A percentile compares a stretch with the other conserved stretches of the same genome.
These are phyloP conservation scores for Zonotrichia leucophrys DNA, from an alignment of 2,113 vertebrate species.

Conservation along the genomic window DNA sequence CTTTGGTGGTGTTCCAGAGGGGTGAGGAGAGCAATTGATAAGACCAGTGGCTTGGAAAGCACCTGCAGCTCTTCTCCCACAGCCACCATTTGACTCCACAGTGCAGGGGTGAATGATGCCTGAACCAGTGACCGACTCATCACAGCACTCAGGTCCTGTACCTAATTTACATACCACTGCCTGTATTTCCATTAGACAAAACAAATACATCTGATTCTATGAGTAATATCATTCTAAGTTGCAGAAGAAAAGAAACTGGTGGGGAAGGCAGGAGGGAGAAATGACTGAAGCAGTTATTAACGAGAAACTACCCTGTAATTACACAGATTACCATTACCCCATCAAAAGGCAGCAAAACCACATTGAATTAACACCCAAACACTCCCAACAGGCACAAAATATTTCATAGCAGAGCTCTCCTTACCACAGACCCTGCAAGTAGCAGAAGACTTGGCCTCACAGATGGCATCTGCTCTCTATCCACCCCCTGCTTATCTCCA, in stretches of 20 bases:
- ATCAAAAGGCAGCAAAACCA: not conserved
- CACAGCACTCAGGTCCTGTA: not conserved
- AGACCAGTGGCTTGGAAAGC: not conserved
- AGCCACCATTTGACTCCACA: not conserved
- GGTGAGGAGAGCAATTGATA: not conserved
- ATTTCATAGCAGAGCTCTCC: not conserved
- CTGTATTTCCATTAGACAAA: not conserved
- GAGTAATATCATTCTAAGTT: not conserved
- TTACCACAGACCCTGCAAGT: not conserved
- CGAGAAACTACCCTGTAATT: slow-evolving; percentile 31
- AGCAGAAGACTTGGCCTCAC: not conserved
- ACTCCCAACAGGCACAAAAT: not conserved
- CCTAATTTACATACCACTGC: not conserved
- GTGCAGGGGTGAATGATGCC: not conserved
- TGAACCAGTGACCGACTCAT: not conserved
- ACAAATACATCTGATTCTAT: not conserved
- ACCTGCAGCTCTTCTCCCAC: not conserved
- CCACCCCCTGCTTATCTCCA: not conserved
- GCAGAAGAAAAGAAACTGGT: not conserved
- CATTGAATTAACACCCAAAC: not conserved
- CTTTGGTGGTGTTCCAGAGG: not conserved
- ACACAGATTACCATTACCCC: not conserved
- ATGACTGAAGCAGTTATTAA: slow-evolving; percentile 6
- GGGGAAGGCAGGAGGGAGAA: not conserved
- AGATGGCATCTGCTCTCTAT: not conserved